Conservation (phyloP, 2,113 vertebrate genomes). For the Microtus ochrogaster region DNA sequence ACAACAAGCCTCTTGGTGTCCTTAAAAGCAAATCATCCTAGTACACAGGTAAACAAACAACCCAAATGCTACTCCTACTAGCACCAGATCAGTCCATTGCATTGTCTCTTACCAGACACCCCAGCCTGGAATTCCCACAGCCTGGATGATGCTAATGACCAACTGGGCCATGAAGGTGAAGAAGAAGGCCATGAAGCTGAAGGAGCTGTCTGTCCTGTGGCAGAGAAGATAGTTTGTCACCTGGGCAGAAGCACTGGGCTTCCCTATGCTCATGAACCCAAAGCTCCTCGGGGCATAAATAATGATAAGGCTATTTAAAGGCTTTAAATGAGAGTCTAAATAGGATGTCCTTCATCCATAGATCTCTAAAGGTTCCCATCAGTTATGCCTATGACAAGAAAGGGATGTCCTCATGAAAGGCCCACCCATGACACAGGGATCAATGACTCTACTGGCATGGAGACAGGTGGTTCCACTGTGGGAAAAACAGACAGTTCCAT, state of each 20-base stretch:
- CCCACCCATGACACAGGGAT: neutral
- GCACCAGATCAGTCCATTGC: neutral
- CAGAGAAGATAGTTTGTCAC: constrained; percentile 63
- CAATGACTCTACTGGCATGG: neutral
- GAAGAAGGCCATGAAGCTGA: constrained; percentile 99
- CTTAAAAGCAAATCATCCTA: neutral
- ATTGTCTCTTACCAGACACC: constrained; percentile 96
- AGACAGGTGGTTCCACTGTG: neutral
- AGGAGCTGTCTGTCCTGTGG: constrained; percentile 96
- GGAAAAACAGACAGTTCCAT: neutral
- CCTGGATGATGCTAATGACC: constrained; percentile 97
- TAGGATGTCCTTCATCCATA: neutral
- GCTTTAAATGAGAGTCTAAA: neutral
- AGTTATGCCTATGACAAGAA: neutral
- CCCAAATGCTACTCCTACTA: neutral
- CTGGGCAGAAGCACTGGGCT: neutral
- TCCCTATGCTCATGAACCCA: neutral
- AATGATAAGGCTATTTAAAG: neutral
- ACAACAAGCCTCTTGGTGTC: neutral
- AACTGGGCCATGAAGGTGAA: constrained; percentile 99
- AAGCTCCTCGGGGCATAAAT: neutral
- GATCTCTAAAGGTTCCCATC: neutral
- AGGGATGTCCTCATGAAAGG: neutral
- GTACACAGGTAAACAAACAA: neutral
- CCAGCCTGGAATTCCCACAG: constrained; percentile 98